These are phyloP conservation scores for Nothoprocta perdicaria DNA, from an alignment of 2,113 vertebrate species.

Conservation along the genomic window DNA sequence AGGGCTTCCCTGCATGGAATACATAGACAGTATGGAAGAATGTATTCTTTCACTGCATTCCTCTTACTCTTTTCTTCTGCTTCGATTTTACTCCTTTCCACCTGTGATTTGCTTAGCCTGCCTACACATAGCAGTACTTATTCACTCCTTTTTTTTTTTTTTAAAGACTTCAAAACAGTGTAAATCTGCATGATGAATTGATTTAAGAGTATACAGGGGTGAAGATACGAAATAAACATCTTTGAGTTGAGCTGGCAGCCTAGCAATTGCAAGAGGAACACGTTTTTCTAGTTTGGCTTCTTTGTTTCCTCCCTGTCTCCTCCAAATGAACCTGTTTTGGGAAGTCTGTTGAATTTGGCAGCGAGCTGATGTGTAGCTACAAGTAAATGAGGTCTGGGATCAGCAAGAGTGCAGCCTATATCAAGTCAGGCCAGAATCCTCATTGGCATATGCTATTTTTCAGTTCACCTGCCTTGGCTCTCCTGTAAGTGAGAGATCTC, in stretches of 20 bases:
- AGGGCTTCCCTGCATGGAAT: neutral
- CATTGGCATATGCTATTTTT: neutral
- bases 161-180: neutral
- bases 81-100: neutral
- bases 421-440: neutral
- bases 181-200: neutral
- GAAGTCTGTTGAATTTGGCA: neutral
- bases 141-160: neutral
- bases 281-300: neutral
- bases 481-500: neutral
- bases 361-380: neutral
- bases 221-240: neutral
- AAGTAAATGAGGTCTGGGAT: neutral
- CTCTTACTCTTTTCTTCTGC: neutral
- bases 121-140: neutral
- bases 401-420: neutral
- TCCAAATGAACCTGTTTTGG: neutral
- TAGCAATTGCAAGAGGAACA: neutral
- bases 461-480: neutral
- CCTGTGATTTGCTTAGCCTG: neutral
- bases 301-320: neutral
- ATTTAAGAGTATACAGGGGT: neutral
- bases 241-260: neutral
- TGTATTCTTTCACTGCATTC: neutral
- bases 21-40: neutral